A percentile compares a stretch with the other conserved stretches of the same genome.
Evolutionary conservation across 2,888 invertebrate species (phyloP).

Genomic region (Oxyteleia sp.): DNA sequence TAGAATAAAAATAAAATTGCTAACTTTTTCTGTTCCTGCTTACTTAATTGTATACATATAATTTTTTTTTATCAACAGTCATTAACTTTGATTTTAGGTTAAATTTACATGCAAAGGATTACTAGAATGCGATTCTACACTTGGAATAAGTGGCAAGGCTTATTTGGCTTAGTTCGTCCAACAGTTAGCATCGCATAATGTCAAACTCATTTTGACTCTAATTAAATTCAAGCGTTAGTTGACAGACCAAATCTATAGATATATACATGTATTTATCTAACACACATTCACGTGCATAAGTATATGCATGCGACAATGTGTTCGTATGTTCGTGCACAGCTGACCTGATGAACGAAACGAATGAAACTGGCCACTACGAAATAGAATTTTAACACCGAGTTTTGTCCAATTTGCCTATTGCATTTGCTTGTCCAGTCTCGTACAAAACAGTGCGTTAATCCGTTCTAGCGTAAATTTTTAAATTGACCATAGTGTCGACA

Average conservation of each 20-base stretch:
- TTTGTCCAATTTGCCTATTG: conserved; percentile 65
- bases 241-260: conserved; percentile 54
- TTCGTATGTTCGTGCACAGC: conserved; percentile 35
- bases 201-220: conserved; percentile 75
- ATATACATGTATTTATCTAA: conserved; percentile 28
- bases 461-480: conserved; percentile 70
- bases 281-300: conserved; percentile 3
- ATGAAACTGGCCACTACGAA: conserved; percentile 56
- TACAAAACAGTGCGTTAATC: conserved; percentile 69
- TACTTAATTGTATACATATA: no score
- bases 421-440: conserved; percentile 68
- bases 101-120: no score
- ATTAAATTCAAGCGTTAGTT: conserved; percentile 76
- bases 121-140: no score
- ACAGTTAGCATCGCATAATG: conserved; percentile 78
- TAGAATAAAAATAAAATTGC: no score
- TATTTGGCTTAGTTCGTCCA: conserved; percentile 74
- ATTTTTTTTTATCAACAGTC: no score
- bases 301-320: conserved; percentile 20
- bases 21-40: no score
- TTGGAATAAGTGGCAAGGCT: no score
- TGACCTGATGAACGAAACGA: conserved; percentile 62
- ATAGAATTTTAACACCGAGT: conserved; percentile 73
- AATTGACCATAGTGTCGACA: conserved; percentile 71
- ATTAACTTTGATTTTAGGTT: no score